Evolutionary conservation across 2,113 vertebrate genomes (phyloP), one percentile per base, ranked within the genome.

Genomic region (Sturnira hondurensis): DNA sequence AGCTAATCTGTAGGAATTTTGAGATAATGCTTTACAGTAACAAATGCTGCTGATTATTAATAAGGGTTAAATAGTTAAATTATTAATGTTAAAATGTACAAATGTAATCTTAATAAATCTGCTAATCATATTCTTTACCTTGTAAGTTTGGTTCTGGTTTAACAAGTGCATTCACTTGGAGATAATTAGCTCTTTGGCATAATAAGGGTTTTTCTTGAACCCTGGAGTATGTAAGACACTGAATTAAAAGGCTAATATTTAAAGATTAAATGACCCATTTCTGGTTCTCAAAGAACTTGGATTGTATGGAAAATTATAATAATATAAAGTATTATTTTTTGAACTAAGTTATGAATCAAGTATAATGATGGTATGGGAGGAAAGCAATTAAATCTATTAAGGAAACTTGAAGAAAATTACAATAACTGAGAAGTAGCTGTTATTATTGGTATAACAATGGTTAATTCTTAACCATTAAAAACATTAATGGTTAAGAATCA

Each of bases 71-170:
- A 36, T 36, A 61, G 14, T 58, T 67, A 68, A 78, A 47, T 43
- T 71, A 54, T 68, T 82, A 90, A 3, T 61, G 24, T 41, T 77
- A 47, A 83, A 67, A n/a, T 10, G 80, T 76, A 73, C 5, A 86
- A 89, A 78, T 7, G 80, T 28, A 92, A 56, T 82, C 33, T 77
- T 93, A 95, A 68, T 92, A 15, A 31, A 52, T 86, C 91, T 87
- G 13, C 22, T 77, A 68, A 82, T 17, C 20, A 76, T 89, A 24
- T 54, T 81, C 4, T 19, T 93, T 47, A n/a, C 4, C 12, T 38
- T 61, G 82, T 86, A 90, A 47, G 3, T 54, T 90, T 91, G 5
- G 3, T 63, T 89, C 33, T 2, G 56, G 15, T 43, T 91, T 91
- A 82, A 70, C 4, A 94, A 89, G 81, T 13, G 77, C 11, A 31